Evolutionary conservation across 92 coral and sea anemone species (phyloP).

Genomic region (Zoanthus gigantus): DNA sequence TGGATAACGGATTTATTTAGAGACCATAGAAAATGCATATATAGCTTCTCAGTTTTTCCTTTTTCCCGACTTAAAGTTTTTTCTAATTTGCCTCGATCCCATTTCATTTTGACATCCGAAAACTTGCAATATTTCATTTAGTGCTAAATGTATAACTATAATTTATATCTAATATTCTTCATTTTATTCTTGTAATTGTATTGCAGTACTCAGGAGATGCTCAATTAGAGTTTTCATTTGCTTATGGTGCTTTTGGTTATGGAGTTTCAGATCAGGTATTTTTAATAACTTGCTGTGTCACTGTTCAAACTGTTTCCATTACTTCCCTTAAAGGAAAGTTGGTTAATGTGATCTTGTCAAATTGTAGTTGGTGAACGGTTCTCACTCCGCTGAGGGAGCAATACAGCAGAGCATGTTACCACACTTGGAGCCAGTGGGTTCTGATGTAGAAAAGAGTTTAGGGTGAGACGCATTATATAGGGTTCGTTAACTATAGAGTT

Average conservation of each 20-base stretch:
- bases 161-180: no score
- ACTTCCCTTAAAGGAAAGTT: neutral
- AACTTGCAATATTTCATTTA: no score
- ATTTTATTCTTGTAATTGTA: neutral
- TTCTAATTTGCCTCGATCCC: no score
- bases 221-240: constrained; percentile 92
- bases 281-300: neutral
- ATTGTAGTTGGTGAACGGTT: constrained; percentile 14
- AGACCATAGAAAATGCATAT: no score
- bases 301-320: neutral
- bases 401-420: constrained; percentile 95
- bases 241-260: constrained; percentile 96
- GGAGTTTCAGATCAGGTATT: constrained; percentile 97
- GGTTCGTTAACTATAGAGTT: neutral
- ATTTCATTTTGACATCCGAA: no score
- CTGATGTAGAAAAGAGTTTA: constrained; percentile 72
- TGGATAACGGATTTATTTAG: no score
- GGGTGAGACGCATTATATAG: constrained; percentile 70
- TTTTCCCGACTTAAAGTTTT: no score
- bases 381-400: constrained; percentile 57
- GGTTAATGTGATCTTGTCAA: neutral
- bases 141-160: no score
- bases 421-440: constrained; percentile 82
- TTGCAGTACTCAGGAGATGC: constrained; percentile 86
- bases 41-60: no score